phyloP scores from a whole-genome alignment of 2,888 invertebrate species.

The Thereva nobilitata region DNA sequence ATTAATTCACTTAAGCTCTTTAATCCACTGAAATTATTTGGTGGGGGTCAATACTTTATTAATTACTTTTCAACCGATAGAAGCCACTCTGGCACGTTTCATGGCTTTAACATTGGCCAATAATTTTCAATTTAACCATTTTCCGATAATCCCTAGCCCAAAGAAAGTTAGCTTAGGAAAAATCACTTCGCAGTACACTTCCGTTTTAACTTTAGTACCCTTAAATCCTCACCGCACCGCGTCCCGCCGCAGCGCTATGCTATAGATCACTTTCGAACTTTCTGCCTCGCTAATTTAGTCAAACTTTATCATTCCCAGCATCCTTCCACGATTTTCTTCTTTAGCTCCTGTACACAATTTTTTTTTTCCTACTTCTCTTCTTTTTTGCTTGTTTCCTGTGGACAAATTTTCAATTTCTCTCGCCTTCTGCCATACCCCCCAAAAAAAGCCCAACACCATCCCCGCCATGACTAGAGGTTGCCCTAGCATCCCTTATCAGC shows the following conservation, averaged over 20 bases:
- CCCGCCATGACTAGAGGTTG: no score
- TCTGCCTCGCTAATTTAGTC: slow-evolving; percentile 41
- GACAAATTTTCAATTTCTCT: slow-evolving; percentile 39
- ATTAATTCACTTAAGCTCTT: no score
- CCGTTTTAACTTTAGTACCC: slow-evolving; percentile 9
- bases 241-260: background rate
- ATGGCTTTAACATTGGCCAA: slow-evolving; percentile 35
- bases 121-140: slow-evolving; percentile 34
- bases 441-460: no score
- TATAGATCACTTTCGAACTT: slow-evolving; percentile 42
- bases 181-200: slow-evolving; percentile 23
- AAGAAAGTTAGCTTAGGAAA: slow-evolving; percentile 17
- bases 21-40: background rate
- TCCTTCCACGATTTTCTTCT: background rate
- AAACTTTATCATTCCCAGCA: slow-evolving; percentile 40
- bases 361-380: background rate
- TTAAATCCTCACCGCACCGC: background rate
- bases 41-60: slow-evolving; percentile 23
- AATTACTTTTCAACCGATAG: slow-evolving; percentile 2
- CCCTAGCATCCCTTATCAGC: slow-evolving; percentile 12
- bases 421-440: slow-evolving; percentile 12
- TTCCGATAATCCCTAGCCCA: slow-evolving; percentile 24
- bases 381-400: slow-evolving; percentile 37
- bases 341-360: no score
- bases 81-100: slow-evolving; percentile 22